Evolutionary conservation across 2,888 invertebrate species (phyloP).

Genomic region (Ophion costatus): DNA sequence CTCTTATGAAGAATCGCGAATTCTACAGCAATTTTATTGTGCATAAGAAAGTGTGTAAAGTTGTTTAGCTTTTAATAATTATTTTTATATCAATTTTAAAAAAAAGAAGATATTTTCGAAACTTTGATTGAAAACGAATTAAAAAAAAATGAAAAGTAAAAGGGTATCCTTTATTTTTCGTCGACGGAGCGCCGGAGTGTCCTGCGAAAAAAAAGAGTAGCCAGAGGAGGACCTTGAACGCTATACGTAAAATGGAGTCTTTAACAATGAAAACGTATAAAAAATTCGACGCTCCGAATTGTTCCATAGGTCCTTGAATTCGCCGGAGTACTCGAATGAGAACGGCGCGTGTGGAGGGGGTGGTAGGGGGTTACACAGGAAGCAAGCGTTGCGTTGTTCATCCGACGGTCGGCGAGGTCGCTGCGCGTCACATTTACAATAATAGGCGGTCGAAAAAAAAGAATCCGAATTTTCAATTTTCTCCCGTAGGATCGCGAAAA

Average conservation of each 20-base stretch:
- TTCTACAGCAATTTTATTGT: no score
- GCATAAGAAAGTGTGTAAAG: no score
- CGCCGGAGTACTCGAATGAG: background rate
- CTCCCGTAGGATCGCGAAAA: background rate
- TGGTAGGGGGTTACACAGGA: conserved; percentile 1
- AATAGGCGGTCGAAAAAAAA: background rate
- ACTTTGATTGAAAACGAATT: no score
- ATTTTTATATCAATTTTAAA: no score
- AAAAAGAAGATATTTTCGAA: no score
- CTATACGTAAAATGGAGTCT: background rate
- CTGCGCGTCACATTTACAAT: background rate
- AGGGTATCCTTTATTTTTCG: background rate
- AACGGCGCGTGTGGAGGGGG: background rate
- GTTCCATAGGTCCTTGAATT: background rate
- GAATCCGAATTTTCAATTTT: background rate
- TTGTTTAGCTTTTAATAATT: no score
- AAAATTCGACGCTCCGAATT: background rate
- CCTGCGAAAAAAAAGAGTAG: background rate
- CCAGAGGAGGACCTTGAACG: background rate
- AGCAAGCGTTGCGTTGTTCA: background rate
- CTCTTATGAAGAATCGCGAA: no score
- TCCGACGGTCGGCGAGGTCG: background rate
- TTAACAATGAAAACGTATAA: background rate
- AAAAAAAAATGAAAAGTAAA: background rate
- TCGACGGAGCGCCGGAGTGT: background rate